Conservation (phyloP, 2,113 vertebrate genomes). For the Machaerirhynchus nigripectus region DNA sequence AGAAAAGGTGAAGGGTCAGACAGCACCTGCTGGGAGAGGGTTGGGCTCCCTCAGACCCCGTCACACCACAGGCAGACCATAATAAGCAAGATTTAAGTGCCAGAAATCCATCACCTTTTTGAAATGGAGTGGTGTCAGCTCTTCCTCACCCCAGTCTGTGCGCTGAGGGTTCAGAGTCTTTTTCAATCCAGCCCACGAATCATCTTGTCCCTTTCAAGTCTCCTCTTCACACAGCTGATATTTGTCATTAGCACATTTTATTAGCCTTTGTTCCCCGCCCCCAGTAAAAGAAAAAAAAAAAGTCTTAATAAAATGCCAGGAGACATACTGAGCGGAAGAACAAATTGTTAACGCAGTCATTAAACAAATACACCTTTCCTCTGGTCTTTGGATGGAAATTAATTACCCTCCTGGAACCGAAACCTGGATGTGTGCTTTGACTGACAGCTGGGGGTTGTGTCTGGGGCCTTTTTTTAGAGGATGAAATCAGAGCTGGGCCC, state of each 20-base stretch:
- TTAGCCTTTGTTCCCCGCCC: slow-evolving; percentile 13
- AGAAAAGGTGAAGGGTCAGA: neutral
- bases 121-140: neutral
- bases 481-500: neutral
- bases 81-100: neutral
- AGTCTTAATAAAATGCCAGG: slow-evolving; percentile 26
- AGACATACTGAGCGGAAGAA: slow-evolving; percentile 29
- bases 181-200: neutral
- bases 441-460: neutral
- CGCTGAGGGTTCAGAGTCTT: neutral
- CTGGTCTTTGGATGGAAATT: neutral
- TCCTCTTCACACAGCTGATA: neutral
- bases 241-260: slow-evolving; percentile 43
- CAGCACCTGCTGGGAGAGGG: neutral
- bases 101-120: neutral
- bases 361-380: slow-evolving; percentile 49
- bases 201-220: neutral
- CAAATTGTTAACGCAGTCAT: slow-evolving; percentile 20
- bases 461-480: neutral
- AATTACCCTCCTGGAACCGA: slow-evolving; percentile 20
- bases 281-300: neutral
- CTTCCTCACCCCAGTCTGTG: neutral
- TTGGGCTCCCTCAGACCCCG: neutral
- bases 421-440: neutral
- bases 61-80: neutral